Evolutionary conservation across 2,113 vertebrate genomes (phyloP).

Genomic region (Hippolais icterina): DNA sequence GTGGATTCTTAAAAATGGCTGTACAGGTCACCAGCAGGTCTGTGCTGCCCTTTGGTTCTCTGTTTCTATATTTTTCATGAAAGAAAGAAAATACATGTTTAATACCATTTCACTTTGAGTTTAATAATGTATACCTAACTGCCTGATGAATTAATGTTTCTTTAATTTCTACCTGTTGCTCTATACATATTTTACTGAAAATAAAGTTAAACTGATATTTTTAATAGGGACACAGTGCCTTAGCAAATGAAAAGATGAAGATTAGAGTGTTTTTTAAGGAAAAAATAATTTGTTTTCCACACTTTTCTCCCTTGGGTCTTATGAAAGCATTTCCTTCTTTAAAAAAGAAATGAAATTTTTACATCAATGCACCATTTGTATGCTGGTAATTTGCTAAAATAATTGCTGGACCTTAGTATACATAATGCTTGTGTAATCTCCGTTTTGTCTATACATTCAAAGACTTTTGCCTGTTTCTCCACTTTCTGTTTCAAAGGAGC

Average conservation of each 20-base stretch:
- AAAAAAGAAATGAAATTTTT: not conserved
- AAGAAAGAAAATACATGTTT: not conserved
- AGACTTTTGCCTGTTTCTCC: conserved; percentile 42
- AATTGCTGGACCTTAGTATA: not conserved
- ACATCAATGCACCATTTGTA: not conserved
- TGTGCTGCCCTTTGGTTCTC: not conserved
- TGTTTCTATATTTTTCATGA: not conserved
- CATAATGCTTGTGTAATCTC: conserved; percentile 17
- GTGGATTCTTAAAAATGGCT: not conserved
- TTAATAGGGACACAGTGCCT: not conserved
- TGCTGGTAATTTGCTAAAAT: conserved; percentile 18
- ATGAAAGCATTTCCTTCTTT: not conserved
- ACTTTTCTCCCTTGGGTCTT: not conserved
- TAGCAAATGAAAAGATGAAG: not conserved
- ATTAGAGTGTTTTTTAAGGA: not conserved
- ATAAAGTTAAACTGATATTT: not conserved
- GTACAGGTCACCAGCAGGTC: not conserved
- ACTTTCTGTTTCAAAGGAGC: conserved; percentile 80
- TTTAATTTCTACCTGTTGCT: not conserved
- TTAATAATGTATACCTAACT: not conserved
- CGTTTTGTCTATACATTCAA: conserved; percentile 54
- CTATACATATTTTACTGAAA: not conserved
- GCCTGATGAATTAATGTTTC: not conserved
- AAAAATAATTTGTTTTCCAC: not conserved
- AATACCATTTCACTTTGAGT: not conserved